Evolutionary conservation across 2,113 vertebrate genomes (phyloP), one percentile per base, ranked within the genome.

Genomic region (Ranitomeya imitator): DNA sequence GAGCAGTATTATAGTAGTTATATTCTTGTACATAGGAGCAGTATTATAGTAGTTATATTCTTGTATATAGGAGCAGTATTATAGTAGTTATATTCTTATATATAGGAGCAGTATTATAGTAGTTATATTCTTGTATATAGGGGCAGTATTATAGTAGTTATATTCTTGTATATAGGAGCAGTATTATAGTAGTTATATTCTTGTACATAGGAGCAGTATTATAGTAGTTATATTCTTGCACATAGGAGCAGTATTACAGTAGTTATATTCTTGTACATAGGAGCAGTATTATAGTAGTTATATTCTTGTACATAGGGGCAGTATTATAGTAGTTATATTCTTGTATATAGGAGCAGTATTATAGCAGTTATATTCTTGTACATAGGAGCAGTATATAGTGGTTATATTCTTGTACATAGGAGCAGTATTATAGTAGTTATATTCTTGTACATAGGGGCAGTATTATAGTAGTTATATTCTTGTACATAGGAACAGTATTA

Each of bases 1-100:
- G 69, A 16, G 69, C 69, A 73, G 69, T 37, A 73, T 73, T 73
- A 73, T 73, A 73, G 69, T 73, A 73, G 69, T 73, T 73, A 73
- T 73, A 73, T 31, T 73, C 69, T 73, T 31, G 69, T 73, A 73
- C 12, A 73, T 73, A 73, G 69, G 69, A 1, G 26, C 26, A 31
- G 26, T 31, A 31, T 31, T 31, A 31, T 31, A 31, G 26, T 31
- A 31, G 26, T 31, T 31, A 31, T 31, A 31, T 37, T 73, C 37
- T 26, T 37, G 31, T 13, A 31, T 7, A 73, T 73, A 73, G 69
- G 69, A 37, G 69, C 69, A 73, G 69, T 37, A 73, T 73, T 73
- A 73, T 73, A 73, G 69, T 73, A 73, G 69, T 73, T 73, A 73
- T 73, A 73, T 31, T 73, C 69, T 73, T 31, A 26, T 73, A 73